These are phyloP conservation scores for Amazona guildingii DNA, from an alignment of 2,113 vertebrate genomes.

Conservation along the genomic window DNA sequence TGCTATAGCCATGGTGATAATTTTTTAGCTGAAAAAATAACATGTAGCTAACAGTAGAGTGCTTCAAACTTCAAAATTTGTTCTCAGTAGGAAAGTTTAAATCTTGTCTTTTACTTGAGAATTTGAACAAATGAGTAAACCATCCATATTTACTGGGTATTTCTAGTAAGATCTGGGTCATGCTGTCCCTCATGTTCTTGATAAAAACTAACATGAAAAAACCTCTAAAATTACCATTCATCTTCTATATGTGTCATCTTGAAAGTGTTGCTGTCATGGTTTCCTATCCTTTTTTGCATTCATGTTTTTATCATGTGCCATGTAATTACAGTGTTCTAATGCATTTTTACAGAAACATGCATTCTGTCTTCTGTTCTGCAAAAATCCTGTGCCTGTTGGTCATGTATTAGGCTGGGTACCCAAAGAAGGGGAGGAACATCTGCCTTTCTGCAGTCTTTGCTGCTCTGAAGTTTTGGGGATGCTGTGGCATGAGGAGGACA, in stretches of 20 bases:
- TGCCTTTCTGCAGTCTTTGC: neutral
- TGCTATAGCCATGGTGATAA: rapidly evolving
- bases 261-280: neutral
- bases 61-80: neutral
- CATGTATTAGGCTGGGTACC: rapidly evolving
- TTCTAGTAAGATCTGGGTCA: neutral
- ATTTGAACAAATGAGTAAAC: neutral
- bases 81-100: neutral
- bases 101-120: neutral
- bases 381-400: neutral
- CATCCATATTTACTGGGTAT: neutral
- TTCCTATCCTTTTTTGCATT: neutral
- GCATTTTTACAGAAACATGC: neutral
- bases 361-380: neutral
- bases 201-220: neutral
- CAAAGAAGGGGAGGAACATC: neutral
- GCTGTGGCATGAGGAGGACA: neutral
- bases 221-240: rapidly evolving
- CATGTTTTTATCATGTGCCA: neutral
- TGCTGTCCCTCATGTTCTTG: rapidly evolving
- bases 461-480: neutral
- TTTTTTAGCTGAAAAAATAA: neutral
- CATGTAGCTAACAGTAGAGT: neutral
- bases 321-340: neutral
- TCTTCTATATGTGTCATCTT: neutral